Percentiles rank a stretch among this genome's conserved stretches.
phyloP scores from a whole-genome alignment of 2,113 vertebrate genomes.

The Leucoraja erinaceus region DNA sequence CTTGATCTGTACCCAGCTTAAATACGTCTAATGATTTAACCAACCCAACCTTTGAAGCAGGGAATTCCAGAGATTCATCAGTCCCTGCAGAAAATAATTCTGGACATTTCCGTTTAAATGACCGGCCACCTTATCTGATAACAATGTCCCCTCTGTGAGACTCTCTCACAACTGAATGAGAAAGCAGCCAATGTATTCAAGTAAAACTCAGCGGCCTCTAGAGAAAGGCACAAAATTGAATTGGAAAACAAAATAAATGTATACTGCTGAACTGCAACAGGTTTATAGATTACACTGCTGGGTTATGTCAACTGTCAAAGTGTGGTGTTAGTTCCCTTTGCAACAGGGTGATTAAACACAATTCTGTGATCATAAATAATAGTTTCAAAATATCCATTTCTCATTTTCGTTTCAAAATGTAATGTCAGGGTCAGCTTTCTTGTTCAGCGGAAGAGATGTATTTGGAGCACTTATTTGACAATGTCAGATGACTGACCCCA shows the following conservation, averaged over 20 bases:
- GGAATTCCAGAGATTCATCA: no score
- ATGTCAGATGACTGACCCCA: neutral
- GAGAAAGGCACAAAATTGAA: neutral
- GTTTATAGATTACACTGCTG: neutral
- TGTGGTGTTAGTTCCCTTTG: neutral
- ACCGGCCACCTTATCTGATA: no score
- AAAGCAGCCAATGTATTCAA: neutral
- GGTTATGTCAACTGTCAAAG: neutral
- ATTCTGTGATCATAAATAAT: neutral
- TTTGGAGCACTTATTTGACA: neutral
- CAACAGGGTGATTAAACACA: conserved; percentile 18
- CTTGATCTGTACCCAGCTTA: no score
- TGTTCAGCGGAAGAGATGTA: neutral
- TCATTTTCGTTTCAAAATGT: neutral
- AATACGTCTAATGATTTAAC: no score
- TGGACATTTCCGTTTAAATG: no score
- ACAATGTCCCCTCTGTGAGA: no score
- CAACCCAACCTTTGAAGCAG: no score
- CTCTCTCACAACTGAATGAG: neutral
- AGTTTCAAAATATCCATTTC: neutral
- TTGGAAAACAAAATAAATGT: neutral
- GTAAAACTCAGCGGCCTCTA: neutral
- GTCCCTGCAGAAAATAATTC: no score
- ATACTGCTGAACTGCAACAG: neutral
- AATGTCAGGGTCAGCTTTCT: neutral